Evolutionary conservation across 2,888 invertebrate species (phyloP).

Genomic region (Dynastes grantii): DNA sequence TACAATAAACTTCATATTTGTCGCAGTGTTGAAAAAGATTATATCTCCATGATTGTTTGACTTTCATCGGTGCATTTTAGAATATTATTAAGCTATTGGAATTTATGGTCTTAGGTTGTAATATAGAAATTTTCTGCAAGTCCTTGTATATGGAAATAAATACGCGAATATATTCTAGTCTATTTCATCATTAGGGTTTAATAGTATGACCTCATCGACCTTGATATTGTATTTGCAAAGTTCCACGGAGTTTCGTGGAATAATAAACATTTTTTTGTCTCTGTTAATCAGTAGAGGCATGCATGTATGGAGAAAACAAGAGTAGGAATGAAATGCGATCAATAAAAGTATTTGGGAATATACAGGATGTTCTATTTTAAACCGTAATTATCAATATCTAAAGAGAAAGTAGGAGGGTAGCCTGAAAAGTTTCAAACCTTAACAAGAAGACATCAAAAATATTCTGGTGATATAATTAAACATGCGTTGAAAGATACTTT

Average conservation of each 20-base stretch:
- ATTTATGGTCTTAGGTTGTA: not conserved
- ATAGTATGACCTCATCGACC: slow-evolving; percentile 18
- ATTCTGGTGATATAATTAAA: no score
- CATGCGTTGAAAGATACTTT: no score
- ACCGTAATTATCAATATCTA: no score
- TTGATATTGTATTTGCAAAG: slow-evolving; percentile 12
- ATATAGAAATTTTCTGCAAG: not conserved
- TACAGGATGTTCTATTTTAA: no score
- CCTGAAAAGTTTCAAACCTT: no score
- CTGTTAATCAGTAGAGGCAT: not conserved
- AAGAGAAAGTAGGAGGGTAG: no score
- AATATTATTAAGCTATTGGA: slow-evolving; percentile 3
- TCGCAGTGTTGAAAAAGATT: not conserved
- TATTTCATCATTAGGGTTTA: not conserved
- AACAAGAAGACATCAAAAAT: no score
- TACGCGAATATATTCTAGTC: not conserved
- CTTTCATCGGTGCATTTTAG: not conserved
- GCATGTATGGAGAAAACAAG: not conserved
- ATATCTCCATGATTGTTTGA: not conserved
- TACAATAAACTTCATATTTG: not conserved
- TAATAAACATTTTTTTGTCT: slow-evolving; percentile 9
- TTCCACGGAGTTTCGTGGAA: not conserved
- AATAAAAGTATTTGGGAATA: no score
- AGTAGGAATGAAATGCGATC: not conserved
- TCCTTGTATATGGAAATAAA: not conserved